phyloP scores from a whole-genome alignment of 2,888 invertebrate genomes.

The Tachystola acroxantha region DNA sequence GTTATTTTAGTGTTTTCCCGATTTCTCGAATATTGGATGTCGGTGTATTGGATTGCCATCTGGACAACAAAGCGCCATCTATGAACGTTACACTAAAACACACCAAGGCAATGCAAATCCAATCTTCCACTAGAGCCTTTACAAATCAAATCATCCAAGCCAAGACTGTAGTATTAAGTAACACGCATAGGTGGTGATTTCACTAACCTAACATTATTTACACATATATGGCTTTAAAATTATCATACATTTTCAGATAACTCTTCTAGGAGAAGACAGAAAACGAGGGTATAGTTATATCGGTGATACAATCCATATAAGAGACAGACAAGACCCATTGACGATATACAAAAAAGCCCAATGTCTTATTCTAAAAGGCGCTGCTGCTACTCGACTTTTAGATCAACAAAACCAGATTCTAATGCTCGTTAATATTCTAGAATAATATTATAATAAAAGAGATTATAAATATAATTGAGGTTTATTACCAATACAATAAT shows the following conservation, averaged over 20 bases:
- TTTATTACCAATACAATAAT: constrained; percentile 7
- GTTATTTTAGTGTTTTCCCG: no score
- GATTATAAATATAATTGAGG: not conserved
- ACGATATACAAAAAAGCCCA: constrained; percentile 23
- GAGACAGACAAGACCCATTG: constrained; percentile 24
- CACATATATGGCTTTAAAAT: no score
- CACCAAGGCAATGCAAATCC: no score
- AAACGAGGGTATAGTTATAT: constrained; percentile 29
- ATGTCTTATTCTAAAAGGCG: constrained; percentile 27
- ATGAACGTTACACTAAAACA: no score
- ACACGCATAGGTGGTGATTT: no score
- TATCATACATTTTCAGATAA: constrained; percentile 19
- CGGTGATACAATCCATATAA: constrained; percentile 31
- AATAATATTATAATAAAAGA: constrained; percentile 13
- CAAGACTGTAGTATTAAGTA: no score
- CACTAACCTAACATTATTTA: no score
- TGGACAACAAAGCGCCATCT: no score
- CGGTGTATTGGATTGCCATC: no score
- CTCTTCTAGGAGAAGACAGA: constrained; percentile 25
- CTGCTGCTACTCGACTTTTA: constrained; percentile 22
- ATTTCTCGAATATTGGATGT: no score
- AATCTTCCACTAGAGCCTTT: no score
- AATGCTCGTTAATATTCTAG: constrained; percentile 23
- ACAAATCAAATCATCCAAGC: no score
- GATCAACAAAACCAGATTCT: constrained; percentile 22